A percentile compares a stretch with the other conserved stretches of the same genome.
Conservation (phyloP, 2,113 vertebrate species). For the Parotia lawesii region DNA sequence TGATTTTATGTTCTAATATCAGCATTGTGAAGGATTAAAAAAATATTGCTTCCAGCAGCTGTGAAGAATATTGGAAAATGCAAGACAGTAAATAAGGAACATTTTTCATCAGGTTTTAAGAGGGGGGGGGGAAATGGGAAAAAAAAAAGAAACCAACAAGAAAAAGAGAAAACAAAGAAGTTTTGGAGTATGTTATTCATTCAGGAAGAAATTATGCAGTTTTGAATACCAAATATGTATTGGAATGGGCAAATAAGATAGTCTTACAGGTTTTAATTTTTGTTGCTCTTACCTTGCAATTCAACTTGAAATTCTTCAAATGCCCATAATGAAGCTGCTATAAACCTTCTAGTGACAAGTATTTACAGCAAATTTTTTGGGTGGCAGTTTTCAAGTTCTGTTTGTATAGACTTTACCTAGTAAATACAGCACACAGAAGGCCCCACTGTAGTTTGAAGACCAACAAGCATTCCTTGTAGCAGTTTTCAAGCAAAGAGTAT, state of each 20-base stretch:
- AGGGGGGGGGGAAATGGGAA: neutral
- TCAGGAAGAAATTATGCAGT: neutral
- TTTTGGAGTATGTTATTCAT: neutral
- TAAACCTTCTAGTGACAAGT: neutral
- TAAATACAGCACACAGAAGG: neutral
- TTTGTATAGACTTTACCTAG: neutral
- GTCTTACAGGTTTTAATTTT: neutral
- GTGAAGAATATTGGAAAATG: neutral
- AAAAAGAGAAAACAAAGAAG: neutral
- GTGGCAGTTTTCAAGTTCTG: neutral
- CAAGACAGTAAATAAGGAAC: neutral
- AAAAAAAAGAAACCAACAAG: neutral
- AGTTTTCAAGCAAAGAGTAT: neutral
- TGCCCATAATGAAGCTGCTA: neutral
- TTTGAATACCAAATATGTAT: neutral
- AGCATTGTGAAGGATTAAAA: neutral
- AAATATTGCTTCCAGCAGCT: neutral
- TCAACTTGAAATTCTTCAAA: neutral
- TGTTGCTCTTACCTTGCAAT: neutral
- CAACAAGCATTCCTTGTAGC: neutral
- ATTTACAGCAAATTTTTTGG: neutral
- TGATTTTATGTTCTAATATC: neutral
- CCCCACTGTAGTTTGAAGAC: neutral
- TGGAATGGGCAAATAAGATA: neutral
- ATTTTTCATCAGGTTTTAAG: neutral